Conservation (phyloP, 2,113 vertebrate species). For the Ranitomeya variabilis region DNA sequence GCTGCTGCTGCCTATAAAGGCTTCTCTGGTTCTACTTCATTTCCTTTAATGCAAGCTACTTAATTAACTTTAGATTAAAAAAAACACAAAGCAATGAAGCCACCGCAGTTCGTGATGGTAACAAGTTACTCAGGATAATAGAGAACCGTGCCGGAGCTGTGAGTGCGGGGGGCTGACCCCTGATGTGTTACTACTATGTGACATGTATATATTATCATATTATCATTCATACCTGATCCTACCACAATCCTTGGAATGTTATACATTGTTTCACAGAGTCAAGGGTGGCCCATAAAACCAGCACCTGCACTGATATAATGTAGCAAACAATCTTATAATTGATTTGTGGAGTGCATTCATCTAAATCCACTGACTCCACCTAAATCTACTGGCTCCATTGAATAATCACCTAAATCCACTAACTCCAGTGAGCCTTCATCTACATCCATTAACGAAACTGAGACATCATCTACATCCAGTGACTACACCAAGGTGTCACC, state of each 20-base stretch:
- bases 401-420: too few relatives aligned
- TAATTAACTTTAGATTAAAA: constrained; percentile 55
- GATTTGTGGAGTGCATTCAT: too few relatives aligned
- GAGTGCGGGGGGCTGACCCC: not conserved
- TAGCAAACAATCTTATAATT: not conserved
- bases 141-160: not conserved
- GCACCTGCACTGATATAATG: not conserved
- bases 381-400: too few relatives aligned
- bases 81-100: constrained; percentile 26
- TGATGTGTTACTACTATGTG: not conserved
- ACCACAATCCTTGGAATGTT: not conserved
- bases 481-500: too few relatives aligned
- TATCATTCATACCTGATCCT: not conserved
- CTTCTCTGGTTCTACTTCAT: constrained; percentile 45
- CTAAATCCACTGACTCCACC: too few relatives aligned
- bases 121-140: not conserved
- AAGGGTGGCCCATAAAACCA: not conserved
- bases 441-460: too few relatives aligned
- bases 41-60: constrained; percentile 49
- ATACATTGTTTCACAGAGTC: not conserved
- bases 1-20: constrained; percentile 12
- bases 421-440: too few relatives aligned
- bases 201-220: not conserved
- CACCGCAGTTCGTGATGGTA: not conserved
- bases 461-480: too few relatives aligned